phyloP scores from a whole-genome alignment of 1,140 invertebrate genomes.

The Plutomurus gul region DNA sequence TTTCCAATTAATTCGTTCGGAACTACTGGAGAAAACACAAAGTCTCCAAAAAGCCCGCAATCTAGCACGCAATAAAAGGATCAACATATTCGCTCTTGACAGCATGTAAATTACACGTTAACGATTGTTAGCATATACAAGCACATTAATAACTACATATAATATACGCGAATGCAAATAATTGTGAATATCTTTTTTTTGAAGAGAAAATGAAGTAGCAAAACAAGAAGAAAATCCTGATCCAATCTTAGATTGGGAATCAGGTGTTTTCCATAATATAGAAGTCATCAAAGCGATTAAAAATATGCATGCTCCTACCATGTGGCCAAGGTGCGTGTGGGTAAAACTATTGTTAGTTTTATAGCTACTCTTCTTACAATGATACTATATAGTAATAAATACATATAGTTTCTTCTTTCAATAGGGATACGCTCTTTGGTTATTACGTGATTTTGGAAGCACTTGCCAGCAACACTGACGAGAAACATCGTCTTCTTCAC shows the following conservation, averaged over 20 bases:
- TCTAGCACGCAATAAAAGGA: not conserved
- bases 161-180: not conserved
- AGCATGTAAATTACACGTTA: not conserved
- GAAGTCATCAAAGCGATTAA: conserved; percentile 23
- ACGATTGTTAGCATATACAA: not conserved
- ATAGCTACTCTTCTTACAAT: too few relatives aligned
- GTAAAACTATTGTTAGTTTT: too few relatives aligned
- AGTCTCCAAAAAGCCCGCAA: not conserved
- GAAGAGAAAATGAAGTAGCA: not conserved
- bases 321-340: conserved; percentile 49
- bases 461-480: conserved; percentile 38
- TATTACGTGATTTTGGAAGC: conserved; percentile 48
- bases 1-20: conserved; percentile 48
- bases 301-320: conserved; percentile 7
- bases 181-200: not conserved
- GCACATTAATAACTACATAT: not conserved
- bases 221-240: not conserved
- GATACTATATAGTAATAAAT: too few relatives aligned
- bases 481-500: conserved; percentile 33
- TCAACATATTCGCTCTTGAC: not conserved
- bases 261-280: conserved; percentile 32
- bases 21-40: conserved; percentile 36
- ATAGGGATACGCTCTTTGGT: conserved; percentile 45
- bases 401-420: too few relatives aligned
- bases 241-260: conserved; percentile 37